Evolutionary conservation across 2,113 vertebrate species (phyloP), one percentile per base, ranked within the genome.

Genomic region (Clarias batrachus): DNA sequence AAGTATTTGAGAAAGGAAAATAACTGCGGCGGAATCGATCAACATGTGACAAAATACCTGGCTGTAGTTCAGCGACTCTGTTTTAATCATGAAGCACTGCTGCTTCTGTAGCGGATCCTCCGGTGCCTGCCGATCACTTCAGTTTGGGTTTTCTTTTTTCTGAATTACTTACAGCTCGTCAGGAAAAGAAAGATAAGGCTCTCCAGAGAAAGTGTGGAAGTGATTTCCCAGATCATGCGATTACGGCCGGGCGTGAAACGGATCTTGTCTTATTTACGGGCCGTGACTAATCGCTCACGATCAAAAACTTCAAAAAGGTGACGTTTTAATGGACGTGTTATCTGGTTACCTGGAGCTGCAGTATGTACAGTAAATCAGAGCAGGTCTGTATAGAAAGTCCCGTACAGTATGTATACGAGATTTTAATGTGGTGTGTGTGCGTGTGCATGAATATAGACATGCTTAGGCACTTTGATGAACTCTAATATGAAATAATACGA

Each of bases 401-500:
- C n/a, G 2, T 41, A n/a, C 59, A 65, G 27, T 27, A 19, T 60
- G 60, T 27, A 17, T 37, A 10, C 30, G 54, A 2, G 33, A 37
- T 37, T 37, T 52, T n/a, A 17, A 41, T 52, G 23, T 3, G 3
- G 33, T 37, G 33, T 80, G 76, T 37, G 84, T 23, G 73, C 65
- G 79, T 76, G 84, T 73, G 63, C 81, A 78, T 62, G 52, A 37
- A 73, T 0, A 4, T 7, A 21, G 70, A 63, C 41, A 60, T 23
- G 80, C 71, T 68, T 57, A 30, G 70, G 81, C 57, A 68, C 76
- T 70, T 86, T 85, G 84, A 86, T 79, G 65, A 63, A 73, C 68
- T 25, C 82, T 86, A 84, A 85, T 74, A 84, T 74, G 85, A 90
- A 90, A 88, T 89, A 90, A 90, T 87, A 86, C 25, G 60, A 83